Percentiles rank a stretch among this genome's conserved stretches.
Conservation (phyloP, 2,113 vertebrate genomes). For the Prunella fulvescens region DNA sequence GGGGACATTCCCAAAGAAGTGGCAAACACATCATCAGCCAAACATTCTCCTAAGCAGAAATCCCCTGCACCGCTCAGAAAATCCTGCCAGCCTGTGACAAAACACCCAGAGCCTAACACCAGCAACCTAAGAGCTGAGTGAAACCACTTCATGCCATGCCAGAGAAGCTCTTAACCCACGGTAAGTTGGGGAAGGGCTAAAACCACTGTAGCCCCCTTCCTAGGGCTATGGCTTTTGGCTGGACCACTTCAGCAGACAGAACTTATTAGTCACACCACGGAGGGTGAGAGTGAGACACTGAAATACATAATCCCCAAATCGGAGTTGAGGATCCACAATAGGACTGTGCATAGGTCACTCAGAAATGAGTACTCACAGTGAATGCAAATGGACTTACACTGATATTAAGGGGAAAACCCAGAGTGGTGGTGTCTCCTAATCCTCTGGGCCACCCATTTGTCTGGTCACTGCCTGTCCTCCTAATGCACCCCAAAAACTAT, state of each 20-base stretch:
- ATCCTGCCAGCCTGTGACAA: background rate
- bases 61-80: background rate
- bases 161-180: background rate
- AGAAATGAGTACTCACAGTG: background rate
- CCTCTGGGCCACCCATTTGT: background rate
- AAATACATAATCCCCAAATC: background rate
- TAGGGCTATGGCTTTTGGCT: background rate
- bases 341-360: fast-evolving
- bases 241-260: background rate
- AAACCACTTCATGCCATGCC: background rate
- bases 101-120: background rate
- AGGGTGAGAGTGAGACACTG: background rate
- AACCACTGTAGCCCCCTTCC: background rate
- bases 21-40: background rate
- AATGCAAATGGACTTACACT: background rate
- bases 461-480: background rate
- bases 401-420: background rate
- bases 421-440: background rate
- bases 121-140: background rate
- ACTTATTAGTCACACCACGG: fast-evolving
- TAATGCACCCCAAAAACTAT: background rate
- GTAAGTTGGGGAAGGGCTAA: background rate
- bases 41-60: background rate
- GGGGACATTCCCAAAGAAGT: background rate
- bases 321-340: background rate